phyloP scores from a whole-genome alignment of 2,113 vertebrate species.

The Octodon degus region DNA sequence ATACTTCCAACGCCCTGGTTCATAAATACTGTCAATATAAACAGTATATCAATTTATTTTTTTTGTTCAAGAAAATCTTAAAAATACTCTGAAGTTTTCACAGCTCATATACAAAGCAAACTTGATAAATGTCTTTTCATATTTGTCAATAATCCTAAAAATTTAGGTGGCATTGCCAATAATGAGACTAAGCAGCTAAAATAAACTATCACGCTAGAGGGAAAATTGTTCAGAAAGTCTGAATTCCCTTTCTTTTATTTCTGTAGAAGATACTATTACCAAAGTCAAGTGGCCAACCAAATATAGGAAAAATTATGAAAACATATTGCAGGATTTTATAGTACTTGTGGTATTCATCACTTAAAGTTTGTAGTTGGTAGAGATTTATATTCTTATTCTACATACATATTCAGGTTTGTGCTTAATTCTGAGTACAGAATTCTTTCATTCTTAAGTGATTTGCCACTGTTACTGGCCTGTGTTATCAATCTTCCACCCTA shows the following conservation, averaged over 20 bases:
- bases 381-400: constrained; percentile 5
- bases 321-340: not conserved
- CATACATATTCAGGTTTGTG: not conserved
- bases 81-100: constrained; percentile 21
- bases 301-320: not conserved
- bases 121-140: not conserved
- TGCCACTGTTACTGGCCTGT: not conserved
- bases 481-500: not conserved
- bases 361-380: not conserved
- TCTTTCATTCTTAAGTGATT: constrained; percentile 2
- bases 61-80: not conserved
- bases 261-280: constrained; percentile 16
- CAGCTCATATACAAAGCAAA: not conserved
- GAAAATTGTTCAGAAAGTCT: constrained; percentile 19
- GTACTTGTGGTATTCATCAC: not conserved
- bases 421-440: not conserved
- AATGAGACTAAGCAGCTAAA: not conserved
- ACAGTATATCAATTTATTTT: not conserved
- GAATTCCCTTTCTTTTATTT: constrained; percentile 6
- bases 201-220: not conserved
- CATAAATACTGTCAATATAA: not conserved
- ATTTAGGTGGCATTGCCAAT: not conserved
- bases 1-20: not conserved
- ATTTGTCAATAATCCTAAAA: not conserved
- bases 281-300: not conserved